Base-by-base conservation (phyloP, 2,888 invertebrate species). In the Odontomyia ornata region DNA sequence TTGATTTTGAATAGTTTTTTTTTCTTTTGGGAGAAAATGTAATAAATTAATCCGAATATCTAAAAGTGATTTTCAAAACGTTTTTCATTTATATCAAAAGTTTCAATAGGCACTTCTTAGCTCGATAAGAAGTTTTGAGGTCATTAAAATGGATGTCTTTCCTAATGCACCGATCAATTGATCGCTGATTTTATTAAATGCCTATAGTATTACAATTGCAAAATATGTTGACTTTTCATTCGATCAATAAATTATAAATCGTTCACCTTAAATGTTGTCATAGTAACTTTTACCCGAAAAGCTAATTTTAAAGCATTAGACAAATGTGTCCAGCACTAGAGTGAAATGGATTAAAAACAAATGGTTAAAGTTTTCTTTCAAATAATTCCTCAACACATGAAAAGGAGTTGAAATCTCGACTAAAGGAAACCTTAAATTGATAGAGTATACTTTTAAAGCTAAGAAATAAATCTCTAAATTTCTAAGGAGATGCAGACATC, bases 261-360 rank as follows among this genome's bases (percentile, higher is more conserved):
- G 3, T 36, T 36, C 9, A 36, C 36, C 36, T 36, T 36, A 36
- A 36, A 36, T 36, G 36, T 36, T 36, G 36, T 36, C 36, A 36
- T 36, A 36, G 36, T 5, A 36, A 72, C 52, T 72, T 56, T 56
- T 56, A 21, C 30, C 71, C 9, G 71, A 57, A 73, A 73, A 73
- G 43, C 21, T 71, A 13, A 7, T 3, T 57, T 43, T 36, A 5
- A 62, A 13, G 25, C 27, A 25, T 7, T 60, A 25, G 13, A 28
- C 62, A 62, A n/a, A 36, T 60, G 73, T 73, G 73, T 73, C 73
- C 73, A 57, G 73, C 73, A 73, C 73, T 36, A 13, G 21, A 15
- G 47, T 25, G 21, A 65, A 52, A 9, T 13, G 4, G 13, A 52
- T 52, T 15, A 9, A 5, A 5, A 3, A 3, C 3, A 5, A 36